Percentiles rank a stretch among this genome's conserved stretches.
Evolutionary conservation across 2,797 vertebrate species (phyloP).

Genomic region (Microtus agrestis): DNA sequence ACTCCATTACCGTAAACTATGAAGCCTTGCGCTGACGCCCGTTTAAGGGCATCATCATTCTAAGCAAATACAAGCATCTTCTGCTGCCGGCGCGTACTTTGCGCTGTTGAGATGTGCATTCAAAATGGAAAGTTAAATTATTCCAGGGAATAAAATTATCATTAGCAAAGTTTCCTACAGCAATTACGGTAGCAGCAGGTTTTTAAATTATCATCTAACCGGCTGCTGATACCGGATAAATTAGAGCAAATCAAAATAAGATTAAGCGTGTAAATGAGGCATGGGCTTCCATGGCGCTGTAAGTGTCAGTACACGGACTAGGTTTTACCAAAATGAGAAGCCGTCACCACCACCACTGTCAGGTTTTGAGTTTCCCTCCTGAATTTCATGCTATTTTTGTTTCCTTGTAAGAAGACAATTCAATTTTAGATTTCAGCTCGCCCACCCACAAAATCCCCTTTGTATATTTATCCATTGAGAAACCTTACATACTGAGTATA

Average conservation of each 20-base stretch:
- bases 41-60: constrained; percentile 48
- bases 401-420: constrained; percentile 59
- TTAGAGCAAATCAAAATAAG: constrained; percentile 79
- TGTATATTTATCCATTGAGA: constrained; percentile 32
- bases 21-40: constrained; percentile 1
- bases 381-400: constrained; percentile 44
- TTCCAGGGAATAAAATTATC: constrained; percentile 80
- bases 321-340: constrained; percentile 61
- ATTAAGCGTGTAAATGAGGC: constrained; percentile 77
- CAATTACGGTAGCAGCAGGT: constrained; percentile 77
- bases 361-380: constrained; percentile 45
- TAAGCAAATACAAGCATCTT: constrained; percentile 58
- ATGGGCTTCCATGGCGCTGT: constrained; percentile 16
- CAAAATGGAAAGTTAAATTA: constrained; percentile 78
- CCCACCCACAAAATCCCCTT: background rate
- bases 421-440: constrained; percentile 52
- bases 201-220: constrained; percentile 75
- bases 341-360: constrained; percentile 35
- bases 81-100: constrained; percentile 53
- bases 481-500: constrained; percentile 21
- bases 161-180: constrained; percentile 78
- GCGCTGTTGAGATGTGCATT: constrained; percentile 35
- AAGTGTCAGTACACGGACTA: background rate
- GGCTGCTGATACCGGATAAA: constrained; percentile 72
- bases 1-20: constrained; percentile 13